Evolutionary conservation across 2,888 invertebrate species (phyloP), one percentile per base, ranked within the genome.

Genomic region (Drosophila siamana): DNA sequence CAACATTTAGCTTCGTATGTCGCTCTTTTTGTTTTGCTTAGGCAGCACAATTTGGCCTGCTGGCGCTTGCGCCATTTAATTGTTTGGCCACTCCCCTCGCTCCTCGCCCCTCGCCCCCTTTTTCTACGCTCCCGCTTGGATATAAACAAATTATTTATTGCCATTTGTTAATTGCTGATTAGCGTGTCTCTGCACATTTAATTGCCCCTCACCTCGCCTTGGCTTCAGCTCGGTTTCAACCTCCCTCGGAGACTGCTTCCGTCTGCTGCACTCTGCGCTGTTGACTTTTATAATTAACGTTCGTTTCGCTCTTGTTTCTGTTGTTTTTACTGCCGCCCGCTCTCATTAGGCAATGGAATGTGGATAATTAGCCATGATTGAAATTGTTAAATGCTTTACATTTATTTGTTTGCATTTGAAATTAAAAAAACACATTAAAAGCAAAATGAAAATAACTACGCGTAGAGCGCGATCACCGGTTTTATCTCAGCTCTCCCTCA

Each of bases 351-450:
- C 69, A 67, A 22, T 50, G 85, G 85, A 85, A 85, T 85, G 87
- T 77, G 87, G 77, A 81, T 87, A 84, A 87, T 88, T 89, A 78
- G 84, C 75, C 63, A 79, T 72, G 85, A 87, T 87, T 81, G 63
- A 77, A 79, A 86, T 80, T 77, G 74, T 75, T 70, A 70, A 86
- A 89, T 71, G 75, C 71, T 69, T 75, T 52, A 41, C 52, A 52
- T 75, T 75, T 71, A 88, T 75, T 75, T 86, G 88, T 86, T 86
- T 88, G 83, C 80, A 82, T 86, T 86, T 74, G 3, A 50, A 82
- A 88, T 86, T 69, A 70, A 68, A 66, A 69, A 70, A 68, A 64
- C 65, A 46, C 56, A 50, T 33, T 56, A 43, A 24, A 26, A 28
- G 40, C 38, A 28, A 41, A 40, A 52, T 19, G 19, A 19, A 52